Percentiles rank a stretch among this genome's conserved stretches.
These are phyloP conservation scores for Sebastes trivittatus DNA, from an alignment of 2,797 vertebrate genomes.

Conservation along the genomic window DNA sequence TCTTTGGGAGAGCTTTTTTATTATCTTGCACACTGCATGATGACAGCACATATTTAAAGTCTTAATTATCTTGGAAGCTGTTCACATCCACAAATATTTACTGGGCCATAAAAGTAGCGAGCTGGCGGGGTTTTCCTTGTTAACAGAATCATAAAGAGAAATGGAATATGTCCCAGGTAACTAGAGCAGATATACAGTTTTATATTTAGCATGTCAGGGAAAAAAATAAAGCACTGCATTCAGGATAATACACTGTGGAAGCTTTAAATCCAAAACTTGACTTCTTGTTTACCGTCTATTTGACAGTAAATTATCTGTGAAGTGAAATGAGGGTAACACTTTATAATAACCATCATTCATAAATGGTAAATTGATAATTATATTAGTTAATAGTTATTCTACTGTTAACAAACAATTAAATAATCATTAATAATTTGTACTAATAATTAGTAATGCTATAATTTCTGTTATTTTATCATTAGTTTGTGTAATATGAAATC, in stretches of 20 bases:
- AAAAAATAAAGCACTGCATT: not conserved
- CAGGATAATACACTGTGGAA: not conserved
- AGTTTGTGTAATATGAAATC: too few species aligned
- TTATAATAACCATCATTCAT: not conserved
- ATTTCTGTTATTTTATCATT: too few species aligned
- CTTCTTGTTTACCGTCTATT: not conserved
- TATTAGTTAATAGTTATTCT: too few species aligned
- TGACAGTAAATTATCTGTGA: not conserved
- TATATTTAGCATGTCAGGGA: constrained; percentile 25
- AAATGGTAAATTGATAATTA: not conserved
- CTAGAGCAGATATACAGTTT: constrained; percentile 19
- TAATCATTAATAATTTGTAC: too few species aligned
- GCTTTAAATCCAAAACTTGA: not conserved
- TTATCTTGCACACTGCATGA: not conserved
- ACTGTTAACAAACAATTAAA: too few species aligned
- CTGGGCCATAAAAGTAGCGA: constrained; percentile 10
- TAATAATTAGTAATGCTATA: too few species aligned
- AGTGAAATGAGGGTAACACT: not conserved
- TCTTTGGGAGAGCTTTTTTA: not conserved
- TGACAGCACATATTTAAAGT: not conserved
- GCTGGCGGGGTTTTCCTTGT: constrained; percentile 25
- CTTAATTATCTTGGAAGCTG: constrained; percentile 35
- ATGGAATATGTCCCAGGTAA: constrained; percentile 23
- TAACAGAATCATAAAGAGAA: constrained; percentile 15
- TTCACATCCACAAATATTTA: constrained; percentile 44